phyloP scores from a whole-genome alignment of 2,797 vertebrate species.

The Sebastes paucispinis region DNA sequence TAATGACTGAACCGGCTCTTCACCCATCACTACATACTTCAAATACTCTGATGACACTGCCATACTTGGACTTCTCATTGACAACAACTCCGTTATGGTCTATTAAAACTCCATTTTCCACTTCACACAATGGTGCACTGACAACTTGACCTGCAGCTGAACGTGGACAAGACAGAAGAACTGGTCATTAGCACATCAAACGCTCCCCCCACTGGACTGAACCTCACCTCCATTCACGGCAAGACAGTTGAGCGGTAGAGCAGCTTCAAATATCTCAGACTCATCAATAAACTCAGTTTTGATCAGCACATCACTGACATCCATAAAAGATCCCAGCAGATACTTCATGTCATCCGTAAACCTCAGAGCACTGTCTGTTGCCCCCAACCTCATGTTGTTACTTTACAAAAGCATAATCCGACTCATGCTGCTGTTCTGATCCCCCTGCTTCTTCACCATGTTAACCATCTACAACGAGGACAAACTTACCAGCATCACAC shows the following conservation, averaged over 20 bases:
- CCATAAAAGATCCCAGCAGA: neutral
- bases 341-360: neutral
- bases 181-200: neutral
- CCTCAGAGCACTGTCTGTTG: neutral
- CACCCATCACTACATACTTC: neutral
- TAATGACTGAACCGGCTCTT: neutral
- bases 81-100: neutral
- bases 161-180: neutral
- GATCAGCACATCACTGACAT: neutral
- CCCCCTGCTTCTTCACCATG: neutral
- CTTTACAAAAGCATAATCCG: too few relatives aligned
- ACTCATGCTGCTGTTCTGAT: neutral
- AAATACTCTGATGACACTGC: neutral
- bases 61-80: neutral
- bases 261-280: neutral
- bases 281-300: neutral
- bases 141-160: neutral
- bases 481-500: neutral
- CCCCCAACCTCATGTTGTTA: neutral
- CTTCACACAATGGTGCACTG: neutral
- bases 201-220: neutral
- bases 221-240: neutral
- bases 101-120: neutral
- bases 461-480: neutral
- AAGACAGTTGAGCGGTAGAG: neutral